Evolutionary conservation across 2,113 vertebrate genomes (phyloP).

Genomic region (Catharus fuscescens): DNA sequence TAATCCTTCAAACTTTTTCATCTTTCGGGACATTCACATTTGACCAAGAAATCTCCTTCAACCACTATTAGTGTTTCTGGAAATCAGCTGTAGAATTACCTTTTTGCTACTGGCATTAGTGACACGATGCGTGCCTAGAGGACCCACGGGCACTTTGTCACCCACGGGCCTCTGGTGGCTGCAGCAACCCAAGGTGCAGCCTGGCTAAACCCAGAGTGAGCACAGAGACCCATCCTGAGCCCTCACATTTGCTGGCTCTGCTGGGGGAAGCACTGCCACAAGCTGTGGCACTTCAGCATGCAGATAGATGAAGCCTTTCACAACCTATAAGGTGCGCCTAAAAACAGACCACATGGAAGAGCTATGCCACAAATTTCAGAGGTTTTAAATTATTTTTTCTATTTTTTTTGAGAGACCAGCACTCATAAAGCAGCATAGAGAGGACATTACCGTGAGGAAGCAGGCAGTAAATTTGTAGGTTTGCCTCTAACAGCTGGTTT

Average conservation of each 20-base stretch:
- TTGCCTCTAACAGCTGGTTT: slow-evolving; percentile 39
- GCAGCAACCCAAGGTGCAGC: not conserved
- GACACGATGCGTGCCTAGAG: not conserved
- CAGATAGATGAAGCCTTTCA: not conserved
- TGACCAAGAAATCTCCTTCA: not conserved
- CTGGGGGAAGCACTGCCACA: not conserved
- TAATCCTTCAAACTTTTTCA: not conserved
- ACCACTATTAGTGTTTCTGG: not conserved
- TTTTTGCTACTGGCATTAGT: not conserved
- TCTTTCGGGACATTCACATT: not conserved
- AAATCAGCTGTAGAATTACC: not conserved
- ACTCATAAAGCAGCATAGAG: not conserved
- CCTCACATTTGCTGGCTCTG: fast-evolving
- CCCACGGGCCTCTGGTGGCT: not conserved
- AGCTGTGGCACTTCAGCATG: not conserved
- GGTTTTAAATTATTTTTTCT: not conserved
- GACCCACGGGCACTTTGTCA: fast-evolving
- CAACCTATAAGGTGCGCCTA: not conserved
- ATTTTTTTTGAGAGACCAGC: not conserved
- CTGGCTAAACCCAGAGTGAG: fast-evolving
- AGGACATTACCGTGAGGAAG: slow-evolving; percentile 14
- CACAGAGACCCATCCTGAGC: fast-evolving
- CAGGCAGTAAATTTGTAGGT: slow-evolving; percentile 26
- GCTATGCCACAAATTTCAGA: not conserved
- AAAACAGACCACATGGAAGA: not conserved